These are phyloP conservation scores for Echinometra lucunter DNA, from an alignment of 53 echinoderm and acorn worm genomes.

Conservation along the genomic window DNA sequence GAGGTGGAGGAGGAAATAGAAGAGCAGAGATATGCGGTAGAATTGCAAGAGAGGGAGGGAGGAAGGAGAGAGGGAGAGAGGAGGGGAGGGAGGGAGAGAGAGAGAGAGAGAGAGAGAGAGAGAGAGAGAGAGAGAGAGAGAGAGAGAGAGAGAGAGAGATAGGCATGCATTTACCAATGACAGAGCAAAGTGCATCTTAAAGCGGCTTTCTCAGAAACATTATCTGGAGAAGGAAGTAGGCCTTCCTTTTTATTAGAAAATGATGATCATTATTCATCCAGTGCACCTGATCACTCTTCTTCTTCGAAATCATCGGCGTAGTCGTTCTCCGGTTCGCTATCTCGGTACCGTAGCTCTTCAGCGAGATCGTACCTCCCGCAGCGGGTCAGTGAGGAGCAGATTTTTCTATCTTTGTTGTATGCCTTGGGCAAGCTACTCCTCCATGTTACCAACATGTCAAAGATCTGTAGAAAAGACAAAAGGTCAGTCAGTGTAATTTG, in stretches of 20 bases:
- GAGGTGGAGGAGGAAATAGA: neutral
- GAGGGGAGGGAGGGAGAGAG: neutral
- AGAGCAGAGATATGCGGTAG: no score
- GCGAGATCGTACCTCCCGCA: constrained; percentile 95
- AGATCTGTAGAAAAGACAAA: constrained; percentile 63
- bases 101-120: neutral
- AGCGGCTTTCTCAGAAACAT: no score
- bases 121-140: neutral
- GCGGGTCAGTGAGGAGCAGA: constrained; percentile 76
- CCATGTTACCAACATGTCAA: constrained; percentile 93
- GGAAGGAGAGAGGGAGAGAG: no score
- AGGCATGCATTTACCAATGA: no score
- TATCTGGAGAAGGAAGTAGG: neutral
- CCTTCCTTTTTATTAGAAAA: neutral
- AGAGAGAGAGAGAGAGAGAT: neutral
- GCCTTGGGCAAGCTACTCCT: constrained; percentile 86
- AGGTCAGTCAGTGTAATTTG: no score
- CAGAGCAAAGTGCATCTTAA: no score
- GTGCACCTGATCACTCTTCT: neutral
- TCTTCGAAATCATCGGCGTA: constrained; percentile 19
- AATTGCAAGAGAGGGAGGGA: neutral
- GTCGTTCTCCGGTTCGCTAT: constrained; percentile 64
- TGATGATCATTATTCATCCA: neutral
- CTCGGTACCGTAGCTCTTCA: constrained; percentile 87
- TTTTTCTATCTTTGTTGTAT: constrained; percentile 87